Base-by-base conservation (phyloP, 2,888 invertebrate genomes). In the Agrilus cyanescens region DNA sequence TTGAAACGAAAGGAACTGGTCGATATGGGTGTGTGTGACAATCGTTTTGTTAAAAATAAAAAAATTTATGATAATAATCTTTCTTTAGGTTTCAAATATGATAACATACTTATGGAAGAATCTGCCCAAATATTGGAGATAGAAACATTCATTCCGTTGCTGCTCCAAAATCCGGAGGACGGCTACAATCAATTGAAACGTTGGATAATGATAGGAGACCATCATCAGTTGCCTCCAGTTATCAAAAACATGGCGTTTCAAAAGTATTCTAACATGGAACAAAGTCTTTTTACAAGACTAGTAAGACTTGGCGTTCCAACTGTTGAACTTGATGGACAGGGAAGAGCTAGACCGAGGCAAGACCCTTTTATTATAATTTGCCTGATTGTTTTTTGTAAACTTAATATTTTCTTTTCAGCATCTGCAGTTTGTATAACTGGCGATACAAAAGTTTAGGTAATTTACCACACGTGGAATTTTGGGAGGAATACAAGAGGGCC, bases 171-270 rank as follows among this genome's bases (percentile, higher is more conserved):
- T 68, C 96, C 97, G 0, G 83, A 95, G 63, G 95, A 98, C 62
- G 96, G 95, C 0, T 84, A 82, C 53, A 96, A 94, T 60, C 76
- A 97, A 0, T 71, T 99, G 46, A 99, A 99, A 67, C 77, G 98
- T 12, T 99, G 98, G 97, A 96, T 99, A 55, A 99, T 99, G 98
- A 99, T 99, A 58, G 98, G 98, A 0, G 97, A 89, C 69, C 98
- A 99, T 67, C 95, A 98, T 68, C 98, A 99, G 68, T 71, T 99
- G 53, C 98, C 98, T 0, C 98, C 98, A 0, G 96, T 99, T 10
- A 96, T 99, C 37, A 98, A 99, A 70, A 99, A 99, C 67, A 96
- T 97, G 90, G 97, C 98, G 6, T 98, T 98, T 71, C 97, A 99
- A 68, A 99, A 99, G 65, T 98, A 94, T 68, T 95, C 93, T 41